Evolutionary conservation across 2,113 vertebrate species (phyloP).

Genomic region (Solea solea): DNA sequence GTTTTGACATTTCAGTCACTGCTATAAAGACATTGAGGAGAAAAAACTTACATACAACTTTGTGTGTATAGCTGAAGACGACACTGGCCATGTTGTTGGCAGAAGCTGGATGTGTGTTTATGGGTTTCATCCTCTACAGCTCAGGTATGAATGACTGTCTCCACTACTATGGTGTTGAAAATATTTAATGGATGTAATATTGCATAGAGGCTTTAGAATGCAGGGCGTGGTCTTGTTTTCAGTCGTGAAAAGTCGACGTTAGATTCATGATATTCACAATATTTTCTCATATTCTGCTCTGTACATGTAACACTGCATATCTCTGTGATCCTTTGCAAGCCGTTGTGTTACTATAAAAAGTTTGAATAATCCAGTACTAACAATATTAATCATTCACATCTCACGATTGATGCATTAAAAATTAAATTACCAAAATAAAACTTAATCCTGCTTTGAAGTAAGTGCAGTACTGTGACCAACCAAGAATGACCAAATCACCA

Average conservation of each 20-base stretch:
- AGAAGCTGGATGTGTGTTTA: neutral
- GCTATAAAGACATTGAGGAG: neutral
- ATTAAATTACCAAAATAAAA: too few relatives aligned
- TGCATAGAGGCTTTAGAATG: too few relatives aligned
- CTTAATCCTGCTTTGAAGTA: too few relatives aligned
- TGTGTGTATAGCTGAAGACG: neutral
- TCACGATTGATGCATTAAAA: too few relatives aligned
- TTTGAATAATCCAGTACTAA: too few relatives aligned
- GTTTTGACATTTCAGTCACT: neutral
- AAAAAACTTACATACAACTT: too few relatives aligned
- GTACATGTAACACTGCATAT: neutral
- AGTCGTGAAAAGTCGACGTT: neutral
- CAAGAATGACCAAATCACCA: too few relatives aligned
- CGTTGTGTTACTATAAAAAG: too few relatives aligned
- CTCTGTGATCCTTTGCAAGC: neutral
- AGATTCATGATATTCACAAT: neutral
- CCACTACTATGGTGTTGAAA: neutral
- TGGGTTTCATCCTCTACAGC: slow-evolving; percentile 17
- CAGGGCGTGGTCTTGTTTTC: too few relatives aligned
- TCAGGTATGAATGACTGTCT: slow-evolving; percentile 14
- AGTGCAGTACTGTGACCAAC: too few relatives aligned
- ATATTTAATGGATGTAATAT: too few relatives aligned
- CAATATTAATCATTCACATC: too few relatives aligned
- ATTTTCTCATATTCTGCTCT: neutral
- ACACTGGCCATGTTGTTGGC: slow-evolving; percentile 6